Evolutionary conservation across 2,888 invertebrate genomes (phyloP).

Genomic region (Sminthurides aquaticus): DNA sequence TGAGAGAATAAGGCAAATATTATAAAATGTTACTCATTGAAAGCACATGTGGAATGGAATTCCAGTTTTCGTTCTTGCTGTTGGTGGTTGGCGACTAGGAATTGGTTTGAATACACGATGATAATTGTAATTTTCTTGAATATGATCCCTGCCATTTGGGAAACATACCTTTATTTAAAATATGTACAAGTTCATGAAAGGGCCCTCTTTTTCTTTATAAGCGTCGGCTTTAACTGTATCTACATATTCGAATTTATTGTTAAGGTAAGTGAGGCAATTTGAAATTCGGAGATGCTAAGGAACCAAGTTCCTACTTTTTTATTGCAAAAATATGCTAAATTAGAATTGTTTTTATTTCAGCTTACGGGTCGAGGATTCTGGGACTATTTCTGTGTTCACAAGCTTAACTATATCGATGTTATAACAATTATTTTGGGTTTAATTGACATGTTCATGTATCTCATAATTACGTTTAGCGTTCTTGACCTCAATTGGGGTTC

Average conservation of each 20-base stretch:
- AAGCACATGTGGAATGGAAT: not conserved
- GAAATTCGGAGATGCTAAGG: too few species aligned
- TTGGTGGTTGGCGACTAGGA: constrained; percentile 36
- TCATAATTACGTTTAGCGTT: not conserved
- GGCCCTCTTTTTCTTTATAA: constrained; percentile 16
- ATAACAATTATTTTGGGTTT: constrained; percentile 29
- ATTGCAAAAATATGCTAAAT: not conserved
- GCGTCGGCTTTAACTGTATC: constrained; percentile 27
- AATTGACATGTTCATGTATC: constrained; percentile 45
- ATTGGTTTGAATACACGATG: constrained; percentile 49
- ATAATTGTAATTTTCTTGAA: constrained; percentile 42
- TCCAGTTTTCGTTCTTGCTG: constrained; percentile 22
- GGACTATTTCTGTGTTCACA: constrained; percentile 28
- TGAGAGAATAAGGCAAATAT: too few species aligned
- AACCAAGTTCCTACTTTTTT: too few species aligned
- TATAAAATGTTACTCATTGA: too few species aligned
- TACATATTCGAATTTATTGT: constrained; percentile 34
- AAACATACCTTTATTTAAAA: constrained; percentile 44
- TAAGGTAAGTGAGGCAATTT: constrained; percentile 33
- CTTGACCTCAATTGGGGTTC: not conserved
- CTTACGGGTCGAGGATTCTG: constrained; percentile 27
- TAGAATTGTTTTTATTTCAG: not conserved
- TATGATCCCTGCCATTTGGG: constrained; percentile 44
- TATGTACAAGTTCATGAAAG: not conserved
- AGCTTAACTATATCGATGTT: constrained; percentile 33